Conservation (phyloP, 1,140 invertebrate species). For the Drosophila obscura region DNA sequence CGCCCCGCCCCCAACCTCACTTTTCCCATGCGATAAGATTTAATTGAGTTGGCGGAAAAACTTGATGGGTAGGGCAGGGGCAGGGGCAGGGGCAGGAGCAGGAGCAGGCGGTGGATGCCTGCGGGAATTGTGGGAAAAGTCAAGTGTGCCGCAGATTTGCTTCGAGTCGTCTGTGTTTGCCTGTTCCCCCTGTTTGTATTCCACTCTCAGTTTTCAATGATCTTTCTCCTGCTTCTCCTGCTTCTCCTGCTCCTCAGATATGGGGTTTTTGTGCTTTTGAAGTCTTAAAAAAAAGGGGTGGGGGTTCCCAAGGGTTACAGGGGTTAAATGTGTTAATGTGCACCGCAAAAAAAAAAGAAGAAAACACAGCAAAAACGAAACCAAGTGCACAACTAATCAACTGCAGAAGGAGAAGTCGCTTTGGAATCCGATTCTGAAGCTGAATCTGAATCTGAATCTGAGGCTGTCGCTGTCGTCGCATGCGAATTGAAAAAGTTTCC, state of each 20-base stretch:
- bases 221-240: not conserved
- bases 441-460: slow-evolving; percentile 25
- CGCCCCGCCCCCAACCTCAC: not conserved
- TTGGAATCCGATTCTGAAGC: not conserved
- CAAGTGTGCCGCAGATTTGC: slow-evolving; percentile 69
- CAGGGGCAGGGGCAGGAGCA: not conserved
- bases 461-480: slow-evolving; percentile 58
- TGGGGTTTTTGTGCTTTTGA: slow-evolving; percentile 65
- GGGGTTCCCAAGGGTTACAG: slow-evolving; percentile 7
- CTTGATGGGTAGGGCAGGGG: not conserved
- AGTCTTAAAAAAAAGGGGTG: slow-evolving; percentile 17
- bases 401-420: slow-evolving; percentile 34
- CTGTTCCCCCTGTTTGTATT: slow-evolving; percentile 26
- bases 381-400: slow-evolving; percentile 71
- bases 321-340: slow-evolving; percentile 60
- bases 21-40: slow-evolving; percentile 67
- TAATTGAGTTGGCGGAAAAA: slow-evolving; percentile 75
- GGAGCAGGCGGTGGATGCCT: slow-evolving; percentile 29
- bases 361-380: too few relatives aligned
- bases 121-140: slow-evolving; percentile 78
- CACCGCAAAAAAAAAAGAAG: not conserved
- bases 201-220: slow-evolving; percentile 62
- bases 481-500: slow-evolving; percentile 75
- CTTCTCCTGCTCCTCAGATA: slow-evolving; percentile 1
- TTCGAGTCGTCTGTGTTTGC: slow-evolving; percentile 40